phyloP scores from a whole-genome alignment of 2,888 invertebrate genomes.

The Allophyes oxyacanthae region DNA sequence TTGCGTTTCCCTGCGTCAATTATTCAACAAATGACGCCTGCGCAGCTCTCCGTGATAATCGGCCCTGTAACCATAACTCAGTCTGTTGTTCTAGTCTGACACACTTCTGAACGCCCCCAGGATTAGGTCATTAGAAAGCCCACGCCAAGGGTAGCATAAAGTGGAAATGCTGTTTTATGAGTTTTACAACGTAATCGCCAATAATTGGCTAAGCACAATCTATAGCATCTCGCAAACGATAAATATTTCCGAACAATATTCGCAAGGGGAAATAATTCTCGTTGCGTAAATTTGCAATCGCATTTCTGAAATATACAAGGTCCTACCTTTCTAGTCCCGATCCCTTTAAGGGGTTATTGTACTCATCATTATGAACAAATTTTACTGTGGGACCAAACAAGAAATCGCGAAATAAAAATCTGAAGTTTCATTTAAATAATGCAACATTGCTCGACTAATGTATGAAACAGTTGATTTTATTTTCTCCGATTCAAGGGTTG shows the following conservation, averaged over 20 bases:
- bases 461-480: too few species aligned
- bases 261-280: conserved; percentile 29
- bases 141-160: conserved; percentile 52
- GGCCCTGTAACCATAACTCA: conserved; percentile 66
- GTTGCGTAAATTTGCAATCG: conserved; percentile 31
- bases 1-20: conserved; percentile 60
- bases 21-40: conserved; percentile 70
- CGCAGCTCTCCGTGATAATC: conserved; percentile 68
- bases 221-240: conserved; percentile 15
- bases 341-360: too few species aligned
- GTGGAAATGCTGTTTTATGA: conserved; percentile 33
- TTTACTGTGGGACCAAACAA: too few species aligned
- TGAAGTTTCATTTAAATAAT: too few species aligned
- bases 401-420: too few species aligned
- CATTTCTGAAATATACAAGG: conserved; percentile 34
- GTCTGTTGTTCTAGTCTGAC: conserved; percentile 57
- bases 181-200: conserved; percentile 31
- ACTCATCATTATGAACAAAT: too few species aligned
- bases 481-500: too few species aligned
- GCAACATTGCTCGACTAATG: too few species aligned
- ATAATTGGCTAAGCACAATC: conserved; percentile 34
- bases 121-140: conserved; percentile 68
- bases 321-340: too few species aligned
- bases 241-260: conserved; percentile 38
- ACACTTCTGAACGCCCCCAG: conserved; percentile 66